These are phyloP conservation scores for Macquaria ambigua DNA, from an alignment of 2,113 vertebrate species.

Conservation along the genomic window DNA sequence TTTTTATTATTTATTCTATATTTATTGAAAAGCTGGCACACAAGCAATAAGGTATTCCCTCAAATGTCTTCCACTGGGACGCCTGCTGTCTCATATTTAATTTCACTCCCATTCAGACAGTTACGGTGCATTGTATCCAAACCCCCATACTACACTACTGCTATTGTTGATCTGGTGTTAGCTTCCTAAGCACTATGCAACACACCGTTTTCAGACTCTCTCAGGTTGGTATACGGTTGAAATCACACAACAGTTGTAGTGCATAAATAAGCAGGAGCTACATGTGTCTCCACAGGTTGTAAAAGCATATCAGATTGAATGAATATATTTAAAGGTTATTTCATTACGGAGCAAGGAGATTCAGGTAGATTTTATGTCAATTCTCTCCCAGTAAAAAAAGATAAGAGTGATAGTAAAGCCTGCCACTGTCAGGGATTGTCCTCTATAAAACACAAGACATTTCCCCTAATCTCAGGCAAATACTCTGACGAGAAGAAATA, in stretches of 20 bases:
- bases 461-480: slow-evolving; percentile 15
- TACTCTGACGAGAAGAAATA: not conserved
- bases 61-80: not conserved
- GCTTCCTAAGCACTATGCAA: not conserved
- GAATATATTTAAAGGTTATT: slow-evolving; percentile 43
- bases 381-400: slow-evolving; percentile 9
- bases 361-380: slow-evolving; percentile 14
- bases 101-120: not conserved
- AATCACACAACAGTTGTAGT: not conserved
- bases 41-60: not conserved
- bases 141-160: not conserved
- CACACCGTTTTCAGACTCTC: not conserved
- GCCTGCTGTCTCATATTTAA: not conserved
- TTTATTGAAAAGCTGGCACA: not conserved
- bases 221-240: slow-evolving; percentile 7
- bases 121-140: not conserved
- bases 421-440: slow-evolving; percentile 11
- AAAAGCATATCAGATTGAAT: slow-evolving; percentile 33
- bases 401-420: slow-evolving; percentile 22
- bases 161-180: not conserved
- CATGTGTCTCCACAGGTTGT: not conserved
- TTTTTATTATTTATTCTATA: not conserved
- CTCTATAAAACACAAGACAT: slow-evolving; percentile 34
- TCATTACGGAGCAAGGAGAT: not conserved
- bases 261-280: slow-evolving; percentile 21